Conservation (phyloP, 2,888 invertebrate genomes). For the Eudasyphora cyanicolor region DNA sequence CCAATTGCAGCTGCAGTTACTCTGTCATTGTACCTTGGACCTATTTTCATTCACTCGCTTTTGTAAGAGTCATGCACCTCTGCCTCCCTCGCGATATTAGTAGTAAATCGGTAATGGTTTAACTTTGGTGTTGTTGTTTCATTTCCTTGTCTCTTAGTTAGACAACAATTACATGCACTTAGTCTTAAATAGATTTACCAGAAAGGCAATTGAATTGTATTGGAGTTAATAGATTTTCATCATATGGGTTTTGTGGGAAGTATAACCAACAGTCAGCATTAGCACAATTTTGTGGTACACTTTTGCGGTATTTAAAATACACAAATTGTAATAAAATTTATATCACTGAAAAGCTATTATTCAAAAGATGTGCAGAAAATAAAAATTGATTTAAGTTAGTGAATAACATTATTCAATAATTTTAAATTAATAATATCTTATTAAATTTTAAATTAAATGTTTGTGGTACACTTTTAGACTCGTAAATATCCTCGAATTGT, state of each 20-base stretch:
- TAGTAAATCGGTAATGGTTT: conserved; percentile 1
- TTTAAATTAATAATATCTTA: too few species aligned
- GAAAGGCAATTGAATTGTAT: not conserved
- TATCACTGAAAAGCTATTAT: too few species aligned
- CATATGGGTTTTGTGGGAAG: not conserved
- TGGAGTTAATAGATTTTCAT: conserved; percentile 19
- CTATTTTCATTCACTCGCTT: not conserved
- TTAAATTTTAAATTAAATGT: too few species aligned
- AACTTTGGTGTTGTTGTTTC: conserved; percentile 17
- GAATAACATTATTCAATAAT: too few species aligned
- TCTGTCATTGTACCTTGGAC: not conserved
- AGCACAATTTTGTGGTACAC: too few species aligned
- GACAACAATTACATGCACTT: conserved; percentile 26
- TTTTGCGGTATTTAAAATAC: too few species aligned
- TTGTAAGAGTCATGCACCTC: not conserved
- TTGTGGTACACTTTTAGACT: too few species aligned
- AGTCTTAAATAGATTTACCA: conserved; percentile 4
- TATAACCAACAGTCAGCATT: not conserved
- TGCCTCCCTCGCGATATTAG: not conserved
- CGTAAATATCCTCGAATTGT: too few species aligned
- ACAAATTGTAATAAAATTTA: too few species aligned
- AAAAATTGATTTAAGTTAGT: too few species aligned
- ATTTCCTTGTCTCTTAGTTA: conserved; percentile 48
- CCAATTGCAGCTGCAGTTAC: conserved; percentile 10
- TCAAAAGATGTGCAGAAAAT: too few species aligned